Evolutionary conservation across 2,888 invertebrate genomes (phyloP).

Genomic region (Euspilapteryx auroguttella): DNA sequence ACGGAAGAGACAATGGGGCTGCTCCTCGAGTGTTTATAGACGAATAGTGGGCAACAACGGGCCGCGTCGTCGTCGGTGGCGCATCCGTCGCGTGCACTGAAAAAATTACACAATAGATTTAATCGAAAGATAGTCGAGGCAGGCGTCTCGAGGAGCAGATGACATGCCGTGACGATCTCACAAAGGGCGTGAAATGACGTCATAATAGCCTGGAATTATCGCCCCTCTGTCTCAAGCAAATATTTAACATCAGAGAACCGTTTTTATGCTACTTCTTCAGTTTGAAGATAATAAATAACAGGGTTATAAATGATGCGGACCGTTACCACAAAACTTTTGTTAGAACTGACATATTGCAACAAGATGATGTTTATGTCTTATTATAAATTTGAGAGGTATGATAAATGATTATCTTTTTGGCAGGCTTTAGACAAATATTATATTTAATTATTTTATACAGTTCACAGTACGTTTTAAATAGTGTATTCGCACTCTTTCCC

Average conservation of each 20-base stretch:
- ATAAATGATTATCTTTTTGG: slow-evolving; percentile 22
- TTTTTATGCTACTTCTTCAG: slow-evolving; percentile 51
- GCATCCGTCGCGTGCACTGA: slow-evolving; percentile 49
- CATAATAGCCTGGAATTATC: slow-evolving; percentile 62
- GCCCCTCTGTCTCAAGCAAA: slow-evolving; percentile 59
- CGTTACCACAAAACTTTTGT: slow-evolving; percentile 53
- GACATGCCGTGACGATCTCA: slow-evolving; percentile 56
- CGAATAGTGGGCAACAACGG: slow-evolving; percentile 44
- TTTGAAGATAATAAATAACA: slow-evolving; percentile 52
- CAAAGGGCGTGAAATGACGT: slow-evolving; percentile 61
- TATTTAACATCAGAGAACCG: slow-evolving; percentile 51
- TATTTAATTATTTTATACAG: too few species aligned
- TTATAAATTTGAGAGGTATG: slow-evolving; percentile 33
- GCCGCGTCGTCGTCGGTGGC: slow-evolving; percentile 50
- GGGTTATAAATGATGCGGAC: slow-evolving; percentile 50
- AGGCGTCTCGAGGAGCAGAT: slow-evolving; percentile 60
- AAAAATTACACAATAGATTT: slow-evolving; percentile 58
- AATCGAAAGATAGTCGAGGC: slow-evolving; percentile 54
- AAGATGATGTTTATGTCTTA: slow-evolving; percentile 55
- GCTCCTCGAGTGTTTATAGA: slow-evolving; percentile 51
- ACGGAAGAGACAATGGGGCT: slow-evolving; percentile 51
- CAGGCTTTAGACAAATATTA: too few species aligned
- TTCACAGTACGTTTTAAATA: too few species aligned
- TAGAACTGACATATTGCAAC: slow-evolving; percentile 47
- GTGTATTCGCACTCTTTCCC: too few species aligned